A percentile compares a stretch with the other conserved stretches of the same genome.
Conservation (phyloP, 1,140 invertebrate genomes). For the Sitobion miscanthi region DNA sequence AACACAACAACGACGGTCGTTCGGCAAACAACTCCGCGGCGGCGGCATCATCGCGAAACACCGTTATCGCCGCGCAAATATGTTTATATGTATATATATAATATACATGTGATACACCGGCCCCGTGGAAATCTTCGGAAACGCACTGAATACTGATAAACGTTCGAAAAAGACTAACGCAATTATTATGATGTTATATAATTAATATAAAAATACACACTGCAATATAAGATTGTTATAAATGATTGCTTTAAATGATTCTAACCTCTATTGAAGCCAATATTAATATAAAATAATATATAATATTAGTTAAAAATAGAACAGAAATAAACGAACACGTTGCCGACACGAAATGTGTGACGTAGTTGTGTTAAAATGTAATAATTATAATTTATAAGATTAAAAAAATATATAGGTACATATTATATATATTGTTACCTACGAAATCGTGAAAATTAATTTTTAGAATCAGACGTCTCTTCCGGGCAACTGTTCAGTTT, state of each 20-base stretch:
- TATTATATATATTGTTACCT: background rate
- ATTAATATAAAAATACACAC: background rate
- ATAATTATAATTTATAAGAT: background rate
- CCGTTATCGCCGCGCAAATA: conserved; percentile 15
- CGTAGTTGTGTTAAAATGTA: background rate
- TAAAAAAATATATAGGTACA: background rate
- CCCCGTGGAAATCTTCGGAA: background rate
- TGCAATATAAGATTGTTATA: background rate
- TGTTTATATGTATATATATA: too few relatives aligned
- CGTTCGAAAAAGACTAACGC: background rate
- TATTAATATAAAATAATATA: too few relatives aligned
- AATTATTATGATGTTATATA: background rate
- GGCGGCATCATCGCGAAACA: background rate
- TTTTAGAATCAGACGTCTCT: background rate
- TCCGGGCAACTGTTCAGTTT: conserved; percentile 6
- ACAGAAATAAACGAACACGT: background rate
- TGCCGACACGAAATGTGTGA: background rate
- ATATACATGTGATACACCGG: background rate
- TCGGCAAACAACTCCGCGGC: background rate
- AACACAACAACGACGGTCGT: background rate
- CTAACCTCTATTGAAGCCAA: background rate
- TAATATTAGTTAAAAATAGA: background rate
- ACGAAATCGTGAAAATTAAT: conserved; percentile 4
- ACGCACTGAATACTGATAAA: background rate
- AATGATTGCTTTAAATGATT: background rate